Evolutionary conservation across 2,797 vertebrate genomes (phyloP).

Genomic region (Tolypeutes matacus): DNA sequence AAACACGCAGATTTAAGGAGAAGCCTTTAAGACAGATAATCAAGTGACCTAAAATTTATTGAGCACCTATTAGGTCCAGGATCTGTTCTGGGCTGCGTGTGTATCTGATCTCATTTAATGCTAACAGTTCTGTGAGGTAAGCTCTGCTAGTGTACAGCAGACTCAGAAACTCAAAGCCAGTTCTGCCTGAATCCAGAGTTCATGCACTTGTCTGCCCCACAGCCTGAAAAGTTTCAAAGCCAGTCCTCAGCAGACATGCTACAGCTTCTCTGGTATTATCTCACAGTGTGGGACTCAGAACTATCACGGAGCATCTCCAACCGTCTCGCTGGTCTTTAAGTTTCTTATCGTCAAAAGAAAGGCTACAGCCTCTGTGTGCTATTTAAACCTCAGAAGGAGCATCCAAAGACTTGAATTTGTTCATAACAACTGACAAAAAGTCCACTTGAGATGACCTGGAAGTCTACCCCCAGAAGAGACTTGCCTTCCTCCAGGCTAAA

Average conservation of each 20-base stretch:
- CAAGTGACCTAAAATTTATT: background rate
- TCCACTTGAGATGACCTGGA: constrained; percentile 71
- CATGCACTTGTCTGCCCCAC: background rate
- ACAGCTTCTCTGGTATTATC: background rate
- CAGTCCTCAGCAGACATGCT: background rate
- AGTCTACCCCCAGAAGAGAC: constrained; percentile 79
- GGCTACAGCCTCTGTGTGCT: background rate
- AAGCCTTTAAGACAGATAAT: background rate
- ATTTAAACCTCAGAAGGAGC: constrained; percentile 62
- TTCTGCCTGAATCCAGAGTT: background rate
- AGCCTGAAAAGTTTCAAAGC: constrained; percentile 39
- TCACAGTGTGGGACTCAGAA: background rate
- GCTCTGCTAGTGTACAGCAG: background rate
- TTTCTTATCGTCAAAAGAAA: background rate
- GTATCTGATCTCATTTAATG: background rate
- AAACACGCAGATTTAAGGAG: constrained; percentile 30
- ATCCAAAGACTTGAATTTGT: constrained; percentile 70
- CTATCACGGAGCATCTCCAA: background rate
- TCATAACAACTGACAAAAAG: constrained; percentile 54
- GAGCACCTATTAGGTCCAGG: background rate
- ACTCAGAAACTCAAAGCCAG: background rate
- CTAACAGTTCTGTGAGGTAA: background rate
- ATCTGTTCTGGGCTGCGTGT: background rate
- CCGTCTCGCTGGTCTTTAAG: background rate
- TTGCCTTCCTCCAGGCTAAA: constrained; percentile 81